A percentile compares a stretch with the other conserved stretches of the same genome.
These are phyloP conservation scores for Anodontia alba DNA, from an alignment of 2,888 invertebrate genomes.

Conservation along the genomic window DNA sequence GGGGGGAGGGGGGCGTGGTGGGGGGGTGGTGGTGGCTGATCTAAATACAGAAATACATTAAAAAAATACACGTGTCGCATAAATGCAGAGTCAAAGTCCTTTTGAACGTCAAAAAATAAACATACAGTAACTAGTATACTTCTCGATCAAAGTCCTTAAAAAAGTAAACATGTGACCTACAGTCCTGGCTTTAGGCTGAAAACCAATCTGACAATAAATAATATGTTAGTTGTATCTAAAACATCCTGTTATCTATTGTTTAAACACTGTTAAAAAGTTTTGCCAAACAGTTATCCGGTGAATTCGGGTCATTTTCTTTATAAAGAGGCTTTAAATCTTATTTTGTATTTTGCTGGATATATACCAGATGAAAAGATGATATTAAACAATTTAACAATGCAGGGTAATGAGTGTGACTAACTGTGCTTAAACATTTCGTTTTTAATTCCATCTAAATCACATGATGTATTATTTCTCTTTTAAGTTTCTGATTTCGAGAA, in stretches of 20 bases:
- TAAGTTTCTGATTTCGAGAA: not conserved
- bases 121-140: not conserved
- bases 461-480: not conserved
- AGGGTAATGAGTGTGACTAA: not conserved
- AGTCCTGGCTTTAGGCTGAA: not conserved
- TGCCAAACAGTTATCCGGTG: not conserved
- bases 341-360: not conserved
- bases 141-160: not conserved
- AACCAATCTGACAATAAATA: not conserved
- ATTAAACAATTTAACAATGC: not conserved
- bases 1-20: no score
- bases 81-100: not conserved
- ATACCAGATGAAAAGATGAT: not conserved
- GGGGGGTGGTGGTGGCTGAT: no score
- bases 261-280: not conserved
- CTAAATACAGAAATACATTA: not conserved
- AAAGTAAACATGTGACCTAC: not conserved
- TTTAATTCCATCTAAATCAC: not conserved
- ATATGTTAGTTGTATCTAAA: not conserved
- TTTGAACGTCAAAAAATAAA: not conserved
- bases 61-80: not conserved
- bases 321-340: not conserved
- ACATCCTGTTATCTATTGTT: not conserved
- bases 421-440: not conserved
- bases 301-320: not conserved